Evolutionary conservation across 1,140 invertebrate species (phyloP), one percentile per base, ranked within the genome.

Genomic region (Cataglyphis hispanica): DNA sequence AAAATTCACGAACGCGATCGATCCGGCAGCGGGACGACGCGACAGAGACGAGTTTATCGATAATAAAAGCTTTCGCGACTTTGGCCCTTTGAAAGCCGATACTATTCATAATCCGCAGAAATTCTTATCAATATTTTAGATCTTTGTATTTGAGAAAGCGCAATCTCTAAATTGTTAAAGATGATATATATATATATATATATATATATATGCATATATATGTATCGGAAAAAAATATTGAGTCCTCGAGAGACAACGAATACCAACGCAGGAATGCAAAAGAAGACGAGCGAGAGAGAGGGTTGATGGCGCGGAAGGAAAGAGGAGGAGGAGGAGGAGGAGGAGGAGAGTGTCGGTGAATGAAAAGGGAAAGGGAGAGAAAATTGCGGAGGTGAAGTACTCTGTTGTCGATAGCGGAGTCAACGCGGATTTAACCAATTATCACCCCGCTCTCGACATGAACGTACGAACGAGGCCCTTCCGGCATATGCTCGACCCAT

Each of bases 401-500:
- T 50, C 46, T 86, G 84, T 80, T 84, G 85, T 76, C 88, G 83
- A 90, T 86, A 76, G 88, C 67, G 76, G 78, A 90, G 89, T 90
- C 83, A 90, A 90, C 89, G 87, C 84, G 89, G 86, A 88, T 88
- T 88, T 64, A 91, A 90, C 70, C 89, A 91, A 91, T 91, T 90
- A 90, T 87, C 87, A 86, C 81, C 89, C 81, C 88, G 69, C 78
- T 89, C 74, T 70, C 76, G 61, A 74, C 80, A 53, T 53, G 75
- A 34, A 85, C 56, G 84, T 60, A 66, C 69, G 88, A 89, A 89
- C 86, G 81, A 90, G 89, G 69, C 80, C 89, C 88, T 90, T 90
- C 89, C 89, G 89, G 53, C 56, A n/a, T 83, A 80, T 56, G 60
- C 74, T 87, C 43, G 63, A 89, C 77, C 56, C 85, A 78, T 67